phyloP scores from a whole-genome alignment of 2,797 vertebrate genomes.

The Enteromius treurensis region DNA sequence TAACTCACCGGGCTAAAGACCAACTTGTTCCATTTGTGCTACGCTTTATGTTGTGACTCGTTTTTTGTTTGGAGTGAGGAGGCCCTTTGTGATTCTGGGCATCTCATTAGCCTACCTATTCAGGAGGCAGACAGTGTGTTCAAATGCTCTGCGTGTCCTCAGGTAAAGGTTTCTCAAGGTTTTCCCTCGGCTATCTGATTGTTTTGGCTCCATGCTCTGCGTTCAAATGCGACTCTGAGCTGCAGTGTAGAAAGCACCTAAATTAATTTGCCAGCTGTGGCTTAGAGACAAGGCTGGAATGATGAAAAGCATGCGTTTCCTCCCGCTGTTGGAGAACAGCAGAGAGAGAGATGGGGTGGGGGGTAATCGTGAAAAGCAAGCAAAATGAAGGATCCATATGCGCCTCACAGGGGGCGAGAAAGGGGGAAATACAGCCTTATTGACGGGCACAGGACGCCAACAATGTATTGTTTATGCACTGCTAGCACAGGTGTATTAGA shows the following conservation, averaged over 20 bases:
- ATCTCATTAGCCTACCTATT: slow-evolving; percentile 26
- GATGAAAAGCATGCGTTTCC: slow-evolving; percentile 54
- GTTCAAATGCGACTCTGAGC: slow-evolving; percentile 32
- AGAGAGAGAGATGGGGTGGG: background rate
- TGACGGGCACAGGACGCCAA: background rate
- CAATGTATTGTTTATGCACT: background rate
- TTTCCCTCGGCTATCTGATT: slow-evolving; percentile 37
- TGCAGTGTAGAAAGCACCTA: slow-evolving; percentile 40
- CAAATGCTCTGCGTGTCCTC: slow-evolving; percentile 11
- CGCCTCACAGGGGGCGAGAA: background rate
- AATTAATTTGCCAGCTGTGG: slow-evolving; percentile 63
- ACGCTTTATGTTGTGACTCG: background rate
- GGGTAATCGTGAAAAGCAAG: slow-evolving; percentile 31
- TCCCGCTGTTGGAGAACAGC: slow-evolving; percentile 14
- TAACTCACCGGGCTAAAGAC: background rate
- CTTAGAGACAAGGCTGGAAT: slow-evolving; percentile 47
- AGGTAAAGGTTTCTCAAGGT: slow-evolving; percentile 49
- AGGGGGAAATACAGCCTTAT: slow-evolving; percentile 13
- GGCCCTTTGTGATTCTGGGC: background rate
- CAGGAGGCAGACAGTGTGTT: background rate
- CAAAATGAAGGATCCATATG: slow-evolving; percentile 39
- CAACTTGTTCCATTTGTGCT: slow-evolving; percentile 15
- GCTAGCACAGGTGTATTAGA: background rate
- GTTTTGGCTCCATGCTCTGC: slow-evolving; percentile 51
- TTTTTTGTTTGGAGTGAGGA: background rate